phyloP scores from a whole-genome alignment of 2,113 vertebrate species.

The Ranitomeya variabilis region DNA sequence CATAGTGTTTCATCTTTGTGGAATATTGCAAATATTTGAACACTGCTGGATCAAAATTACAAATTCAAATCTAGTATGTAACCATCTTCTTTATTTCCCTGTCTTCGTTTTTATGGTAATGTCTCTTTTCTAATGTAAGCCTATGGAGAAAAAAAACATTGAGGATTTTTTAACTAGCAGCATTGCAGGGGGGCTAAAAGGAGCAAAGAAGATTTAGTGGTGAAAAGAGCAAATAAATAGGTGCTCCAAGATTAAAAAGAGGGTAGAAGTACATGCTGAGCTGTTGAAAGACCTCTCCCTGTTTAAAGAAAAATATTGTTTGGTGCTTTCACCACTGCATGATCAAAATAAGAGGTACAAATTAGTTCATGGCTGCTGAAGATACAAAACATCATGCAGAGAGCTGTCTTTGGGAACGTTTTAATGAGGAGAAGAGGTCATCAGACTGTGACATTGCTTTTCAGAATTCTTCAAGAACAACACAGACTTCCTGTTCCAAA shows the following conservation, averaged over 20 bases:
- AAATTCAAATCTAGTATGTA: slow-evolving; percentile 76
- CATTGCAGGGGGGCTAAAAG: slow-evolving; percentile 81
- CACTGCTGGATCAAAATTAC: slow-evolving; percentile 68
- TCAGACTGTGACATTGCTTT: slow-evolving; percentile 90
- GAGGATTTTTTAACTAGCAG: slow-evolving; percentile 80
- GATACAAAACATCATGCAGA: slow-evolving; percentile 91
- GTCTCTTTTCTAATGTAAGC: slow-evolving; percentile 82
- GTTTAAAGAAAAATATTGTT: slow-evolving; percentile 86
- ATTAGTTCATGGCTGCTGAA: slow-evolving; percentile 85
- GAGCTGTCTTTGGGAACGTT: slow-evolving; percentile 92
- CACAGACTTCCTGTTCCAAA: slow-evolving; percentile 89
- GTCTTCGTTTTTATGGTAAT: slow-evolving; percentile 82
- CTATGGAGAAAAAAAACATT: slow-evolving; percentile 76
- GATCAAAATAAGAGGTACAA: slow-evolving; percentile 94
- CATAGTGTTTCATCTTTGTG: slow-evolving; percentile 28
- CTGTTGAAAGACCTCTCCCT: slow-evolving; percentile 84
- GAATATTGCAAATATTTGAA: slow-evolving; percentile 50
- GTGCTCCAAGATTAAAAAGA: slow-evolving; percentile 91
- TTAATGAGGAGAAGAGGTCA: slow-evolving; percentile 96
- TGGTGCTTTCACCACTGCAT: slow-evolving; percentile 85
- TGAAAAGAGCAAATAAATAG: slow-evolving; percentile 98
- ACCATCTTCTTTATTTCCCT: slow-evolving; percentile 67
- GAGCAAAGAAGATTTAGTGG: slow-evolving; percentile 85
- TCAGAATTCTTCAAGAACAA: slow-evolving; percentile 90
- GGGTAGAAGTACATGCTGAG: slow-evolving; percentile 85